phyloP scores from a whole-genome alignment of 35 echinoderm and acorn worm species.

The Stichopus chloronotus region DNA sequence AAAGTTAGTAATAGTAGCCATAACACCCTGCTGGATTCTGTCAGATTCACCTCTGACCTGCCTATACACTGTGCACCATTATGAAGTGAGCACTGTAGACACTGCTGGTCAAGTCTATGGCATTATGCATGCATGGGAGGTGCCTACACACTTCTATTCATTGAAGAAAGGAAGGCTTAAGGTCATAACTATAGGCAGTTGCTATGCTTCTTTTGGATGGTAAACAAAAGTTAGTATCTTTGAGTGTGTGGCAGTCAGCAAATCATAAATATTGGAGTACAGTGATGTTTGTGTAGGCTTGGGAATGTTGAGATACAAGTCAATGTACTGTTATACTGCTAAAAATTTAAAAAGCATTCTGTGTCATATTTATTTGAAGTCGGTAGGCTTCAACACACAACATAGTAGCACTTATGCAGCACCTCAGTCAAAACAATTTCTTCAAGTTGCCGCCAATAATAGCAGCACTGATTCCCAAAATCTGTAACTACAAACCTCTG shows the following conservation, averaged over 20 bases:
- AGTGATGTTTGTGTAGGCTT: background rate
- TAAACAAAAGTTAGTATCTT: no score
- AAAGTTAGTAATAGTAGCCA: slow-evolving; percentile 62
- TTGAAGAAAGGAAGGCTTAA: slow-evolving; percentile 14
- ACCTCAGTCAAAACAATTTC: no score
- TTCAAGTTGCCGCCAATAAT: no score
- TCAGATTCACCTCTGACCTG: background rate
- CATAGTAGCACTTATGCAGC: no score
- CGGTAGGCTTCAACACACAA: no score
- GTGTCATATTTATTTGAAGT: no score
- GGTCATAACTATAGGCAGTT: background rate
- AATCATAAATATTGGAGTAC: background rate
- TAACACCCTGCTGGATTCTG: background rate
- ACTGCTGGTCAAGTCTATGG: no score
- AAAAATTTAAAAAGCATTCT: background rate
- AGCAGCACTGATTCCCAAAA: no score
- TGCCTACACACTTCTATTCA: no score
- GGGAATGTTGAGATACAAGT: background rate
- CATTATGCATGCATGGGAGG: no score
- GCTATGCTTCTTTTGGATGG: slow-evolving; percentile 24
- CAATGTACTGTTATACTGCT: background rate
- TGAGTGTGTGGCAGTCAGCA: background rate
- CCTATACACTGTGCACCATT: slow-evolving; percentile 1
- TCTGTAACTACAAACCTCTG: no score
- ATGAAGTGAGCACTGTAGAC: no score